These are phyloP conservation scores for Rhagoletis pomonella DNA, from an alignment of 1,140 invertebrate species.

Conservation along the genomic window DNA sequence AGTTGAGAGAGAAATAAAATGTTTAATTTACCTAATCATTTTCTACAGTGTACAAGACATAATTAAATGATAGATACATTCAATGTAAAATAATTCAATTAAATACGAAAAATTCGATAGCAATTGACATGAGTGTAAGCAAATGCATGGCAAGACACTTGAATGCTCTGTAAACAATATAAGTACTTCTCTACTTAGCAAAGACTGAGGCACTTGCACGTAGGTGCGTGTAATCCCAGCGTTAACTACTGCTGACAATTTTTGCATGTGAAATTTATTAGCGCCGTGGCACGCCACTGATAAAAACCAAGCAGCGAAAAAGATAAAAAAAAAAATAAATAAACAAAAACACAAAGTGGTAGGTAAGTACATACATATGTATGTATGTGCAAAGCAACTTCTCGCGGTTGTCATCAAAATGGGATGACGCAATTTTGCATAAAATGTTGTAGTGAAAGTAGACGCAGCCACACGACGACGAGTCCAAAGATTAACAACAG, in stretches of 20 bases:
- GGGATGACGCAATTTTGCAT: slow-evolving; percentile 20
- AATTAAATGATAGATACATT: neutral
- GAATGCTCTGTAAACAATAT: neutral
- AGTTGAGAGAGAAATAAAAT: too few relatives aligned
- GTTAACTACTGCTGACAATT: neutral
- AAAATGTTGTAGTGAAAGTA: neutral
- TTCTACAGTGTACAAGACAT: neutral
- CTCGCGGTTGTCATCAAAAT: neutral
- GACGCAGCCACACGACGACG: neutral
- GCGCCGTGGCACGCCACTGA: neutral
- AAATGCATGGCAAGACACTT: neutral
- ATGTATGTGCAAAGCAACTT: neutral
- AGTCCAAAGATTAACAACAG: neutral
- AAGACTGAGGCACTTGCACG: neutral
- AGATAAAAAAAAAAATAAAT: neutral
- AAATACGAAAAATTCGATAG: neutral
- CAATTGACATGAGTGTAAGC: neutral
- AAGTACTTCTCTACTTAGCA: neutral
- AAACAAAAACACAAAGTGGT: neutral
- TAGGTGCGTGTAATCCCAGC: neutral
- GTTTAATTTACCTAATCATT: too few relatives aligned
- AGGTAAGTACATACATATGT: too few relatives aligned
- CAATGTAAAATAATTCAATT: neutral
- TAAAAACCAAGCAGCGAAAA: neutral
- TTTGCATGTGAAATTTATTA: neutral